These are phyloP conservation scores for Dendrophyllia cribrosa DNA, from an alignment of 64 coral and sea anemone species.

Conservation along the genomic window DNA sequence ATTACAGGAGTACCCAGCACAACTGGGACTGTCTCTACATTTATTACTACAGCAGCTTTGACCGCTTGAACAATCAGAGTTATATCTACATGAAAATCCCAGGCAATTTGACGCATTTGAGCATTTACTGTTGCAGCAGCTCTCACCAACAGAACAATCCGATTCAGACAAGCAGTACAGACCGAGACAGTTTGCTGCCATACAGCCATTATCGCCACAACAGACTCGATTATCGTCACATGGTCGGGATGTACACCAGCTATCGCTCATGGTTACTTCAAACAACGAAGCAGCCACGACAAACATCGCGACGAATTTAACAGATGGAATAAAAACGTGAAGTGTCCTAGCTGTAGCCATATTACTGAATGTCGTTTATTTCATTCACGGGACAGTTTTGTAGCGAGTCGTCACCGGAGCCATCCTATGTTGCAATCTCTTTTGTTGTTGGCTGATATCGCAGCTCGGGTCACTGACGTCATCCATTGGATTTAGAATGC, in stretches of 20 bases:
- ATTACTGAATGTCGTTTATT: no score
- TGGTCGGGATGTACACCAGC: background rate
- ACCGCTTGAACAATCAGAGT: conserved; percentile 9
- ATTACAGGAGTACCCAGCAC: background rate
- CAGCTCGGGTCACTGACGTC: no score
- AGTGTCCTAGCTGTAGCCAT: no score
- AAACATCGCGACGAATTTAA: background rate
- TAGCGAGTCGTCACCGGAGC: no score
- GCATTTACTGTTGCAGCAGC: conserved; percentile 37
- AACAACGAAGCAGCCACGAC: background rate
- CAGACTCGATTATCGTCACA: background rate
- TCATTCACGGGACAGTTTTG: no score
- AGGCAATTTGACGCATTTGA: background rate
- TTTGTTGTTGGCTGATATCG: no score
- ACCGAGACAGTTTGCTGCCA: no score
- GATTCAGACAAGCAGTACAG: no score
- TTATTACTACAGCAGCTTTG: background rate
- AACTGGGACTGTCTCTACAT: background rate
- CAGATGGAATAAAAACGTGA: no score
- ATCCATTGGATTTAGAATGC: no score
- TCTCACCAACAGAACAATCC: background rate
- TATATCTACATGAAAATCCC: background rate
- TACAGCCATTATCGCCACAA: background rate
- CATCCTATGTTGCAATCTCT: no score
- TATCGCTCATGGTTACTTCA: background rate